Evolutionary conservation across 2,888 invertebrate genomes (phyloP), one percentile per base, ranked within the genome.

Genomic region (Embidobia sp.): DNA sequence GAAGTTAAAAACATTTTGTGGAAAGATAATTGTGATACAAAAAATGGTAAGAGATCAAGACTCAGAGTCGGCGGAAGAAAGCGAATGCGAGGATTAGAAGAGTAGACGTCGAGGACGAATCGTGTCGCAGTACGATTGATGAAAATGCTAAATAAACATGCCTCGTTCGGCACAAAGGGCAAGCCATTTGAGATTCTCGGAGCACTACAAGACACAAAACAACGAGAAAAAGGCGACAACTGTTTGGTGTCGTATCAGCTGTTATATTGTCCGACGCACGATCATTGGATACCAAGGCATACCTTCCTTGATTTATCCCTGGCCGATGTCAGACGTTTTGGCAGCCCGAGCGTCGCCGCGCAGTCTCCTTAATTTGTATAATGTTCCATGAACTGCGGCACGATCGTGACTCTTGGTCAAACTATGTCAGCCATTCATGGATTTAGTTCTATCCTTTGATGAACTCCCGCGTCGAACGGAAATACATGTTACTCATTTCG

Each of bases 201-300:
- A 67, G 61, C 48, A 67, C 49, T 57, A 61, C 29, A 37, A 69
- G 64, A 44, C 35, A 64, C 69, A 59, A 70, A 64, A 76, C 70
- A 70, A 76, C 22, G 67, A 69, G 31, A 37, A 76, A 69, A 64
- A 69, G 76, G 59, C 31, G 75, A 69, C 69, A 76, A 76, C 55
- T 70, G 76, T 64, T 76, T 63, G 63, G 69, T 75, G 70, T 64
- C 70, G 76, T 70, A 76, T 76, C 76, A 76, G 76, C 76, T 76
- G 76, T 76, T 76, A 64, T 76, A 76, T 76, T 69, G 75, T 69
- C 48, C 37, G 67, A 46, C 31, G 59, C 74, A 74, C 66, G 74
- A 53, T 59, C 67, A 63, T 69, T 35, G 74, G 40, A 61, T 67
- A 75, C 61, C 33, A 40, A 66, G 51, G 66, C 66, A 66, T 66